Evolutionary conservation across 2,797 vertebrate species (phyloP).

Genomic region (Eidolon dupreanum): DNA sequence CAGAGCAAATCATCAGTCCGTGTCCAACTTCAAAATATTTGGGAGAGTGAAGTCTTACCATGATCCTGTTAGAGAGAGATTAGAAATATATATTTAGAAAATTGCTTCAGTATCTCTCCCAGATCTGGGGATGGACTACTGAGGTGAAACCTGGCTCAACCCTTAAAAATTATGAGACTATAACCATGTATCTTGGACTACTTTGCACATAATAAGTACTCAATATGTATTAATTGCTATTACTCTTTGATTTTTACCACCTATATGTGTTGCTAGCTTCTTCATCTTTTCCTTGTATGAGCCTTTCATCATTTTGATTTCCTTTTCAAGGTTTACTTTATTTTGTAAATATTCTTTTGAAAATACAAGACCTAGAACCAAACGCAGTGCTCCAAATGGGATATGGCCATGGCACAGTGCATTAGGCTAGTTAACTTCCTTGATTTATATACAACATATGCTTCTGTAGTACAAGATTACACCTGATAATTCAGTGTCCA

Average conservation of each 20-base stretch:
- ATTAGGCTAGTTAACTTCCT: conserved; percentile 10
- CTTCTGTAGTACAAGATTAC: neutral
- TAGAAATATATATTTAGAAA: conserved; percentile 36
- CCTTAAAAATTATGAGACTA: neutral
- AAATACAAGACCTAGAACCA: neutral
- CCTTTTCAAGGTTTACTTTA: neutral
- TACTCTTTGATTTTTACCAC: neutral
- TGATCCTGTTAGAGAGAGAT: neutral
- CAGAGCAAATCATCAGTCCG: neutral
- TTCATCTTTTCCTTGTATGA: neutral
- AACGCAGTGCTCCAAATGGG: neutral
- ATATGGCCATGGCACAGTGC: neutral
- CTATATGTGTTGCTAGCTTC: neutral
- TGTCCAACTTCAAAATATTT: neutral
- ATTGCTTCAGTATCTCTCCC: neutral
- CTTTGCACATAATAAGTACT: neutral
- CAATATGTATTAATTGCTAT: neutral
- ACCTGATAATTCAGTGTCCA: neutral
- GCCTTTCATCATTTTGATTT: neutral
- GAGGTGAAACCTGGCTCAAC: neutral
- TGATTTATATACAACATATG: neutral
- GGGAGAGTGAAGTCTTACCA: neutral
- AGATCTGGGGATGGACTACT: neutral
- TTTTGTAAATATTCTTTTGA: conserved; percentile 32
- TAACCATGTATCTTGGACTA: neutral